phyloP scores from a whole-genome alignment of 2,888 invertebrate species.

The Girardia tigrina region DNA sequence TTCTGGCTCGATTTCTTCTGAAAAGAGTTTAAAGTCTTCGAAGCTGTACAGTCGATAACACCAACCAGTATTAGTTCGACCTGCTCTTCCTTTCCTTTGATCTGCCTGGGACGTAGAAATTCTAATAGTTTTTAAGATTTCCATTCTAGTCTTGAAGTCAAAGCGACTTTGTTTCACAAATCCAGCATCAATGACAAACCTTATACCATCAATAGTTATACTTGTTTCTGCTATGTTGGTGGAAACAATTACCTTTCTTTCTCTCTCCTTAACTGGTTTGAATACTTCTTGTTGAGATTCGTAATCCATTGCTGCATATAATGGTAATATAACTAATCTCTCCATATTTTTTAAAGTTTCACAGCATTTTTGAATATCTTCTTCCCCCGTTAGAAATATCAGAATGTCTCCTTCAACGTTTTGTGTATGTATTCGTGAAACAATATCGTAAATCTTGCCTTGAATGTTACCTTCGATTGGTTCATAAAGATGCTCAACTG shows the following conservation, averaged over 20 bases:
- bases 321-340: constrained; percentile 36
- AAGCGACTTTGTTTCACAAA: constrained; percentile 46
- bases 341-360: constrained; percentile 37
- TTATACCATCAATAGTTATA: constrained; percentile 39
- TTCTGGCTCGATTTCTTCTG: constrained; percentile 43
- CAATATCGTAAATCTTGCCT: constrained; percentile 41
- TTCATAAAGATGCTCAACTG: constrained; percentile 43
- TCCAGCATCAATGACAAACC: constrained; percentile 50
- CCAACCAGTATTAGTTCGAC: constrained; percentile 46
- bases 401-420: constrained; percentile 46
- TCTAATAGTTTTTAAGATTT: constrained; percentile 40
- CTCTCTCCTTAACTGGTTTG: constrained; percentile 38
- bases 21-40: constrained; percentile 43
- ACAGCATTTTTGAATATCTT: constrained; percentile 44
- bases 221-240: constrained; percentile 40
- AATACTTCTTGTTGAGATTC: constrained; percentile 47
- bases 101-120: constrained; percentile 48
- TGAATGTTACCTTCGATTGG: constrained; percentile 36
- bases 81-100: constrained; percentile 50
- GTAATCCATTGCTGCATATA: constrained; percentile 44
- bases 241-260: constrained; percentile 48
- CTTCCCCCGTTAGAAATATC: constrained; percentile 48
- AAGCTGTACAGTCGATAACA: constrained; percentile 47
- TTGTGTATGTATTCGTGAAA: constrained; percentile 41
- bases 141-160: constrained; percentile 43